Percentiles rank a stretch among this genome's conserved stretches.
phyloP scores from a whole-genome alignment of 2,113 vertebrate species.

The Etheostoma cragini region DNA sequence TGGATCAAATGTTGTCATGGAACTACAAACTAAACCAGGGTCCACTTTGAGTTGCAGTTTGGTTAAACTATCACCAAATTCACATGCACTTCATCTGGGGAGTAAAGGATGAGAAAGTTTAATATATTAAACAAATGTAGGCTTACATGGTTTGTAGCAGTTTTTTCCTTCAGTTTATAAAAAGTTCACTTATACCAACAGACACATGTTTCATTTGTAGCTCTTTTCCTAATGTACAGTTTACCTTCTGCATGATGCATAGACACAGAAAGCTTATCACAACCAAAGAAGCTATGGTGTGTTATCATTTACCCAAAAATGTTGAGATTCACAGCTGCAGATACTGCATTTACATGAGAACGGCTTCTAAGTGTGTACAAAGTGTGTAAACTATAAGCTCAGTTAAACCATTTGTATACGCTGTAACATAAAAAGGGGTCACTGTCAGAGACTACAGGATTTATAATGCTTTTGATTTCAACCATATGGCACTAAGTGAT shows the following conservation, averaged over 20 bases:
- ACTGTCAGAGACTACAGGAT: conserved; percentile 34
- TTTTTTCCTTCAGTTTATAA: conserved; percentile 38
- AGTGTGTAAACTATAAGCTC: conserved; percentile 75
- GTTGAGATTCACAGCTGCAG: conserved; percentile 71
- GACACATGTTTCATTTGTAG: conserved; percentile 61
- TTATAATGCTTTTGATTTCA: conserved; percentile 45
- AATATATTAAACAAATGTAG: conserved; percentile 87
- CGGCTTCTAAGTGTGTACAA: conserved; percentile 82
- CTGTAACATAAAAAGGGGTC: conserved; percentile 50
- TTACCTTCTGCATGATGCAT: conserved; percentile 59
- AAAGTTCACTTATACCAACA: conserved; percentile 68
- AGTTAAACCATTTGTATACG: conserved; percentile 53
- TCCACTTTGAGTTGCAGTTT: conserved; percentile 86
- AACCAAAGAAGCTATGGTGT: conserved; percentile 73
- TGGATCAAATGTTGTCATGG: conserved; percentile 76
- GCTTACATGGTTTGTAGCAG: conserved; percentile 84
- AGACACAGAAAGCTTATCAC: conserved; percentile 70
- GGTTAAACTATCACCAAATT: conserved; percentile 88
- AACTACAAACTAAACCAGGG: conserved; percentile 83
- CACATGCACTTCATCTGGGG: conserved; percentile 90
- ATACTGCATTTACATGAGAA: conserved; percentile 84
- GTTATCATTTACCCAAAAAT: conserved; percentile 70
- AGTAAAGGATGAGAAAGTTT: conserved; percentile 85
- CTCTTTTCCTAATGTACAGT: conserved; percentile 70
- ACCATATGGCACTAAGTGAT: conserved; percentile 72